Base-by-base conservation (phyloP, 2,888 invertebrate genomes). In the Thalpophila matura region DNA sequence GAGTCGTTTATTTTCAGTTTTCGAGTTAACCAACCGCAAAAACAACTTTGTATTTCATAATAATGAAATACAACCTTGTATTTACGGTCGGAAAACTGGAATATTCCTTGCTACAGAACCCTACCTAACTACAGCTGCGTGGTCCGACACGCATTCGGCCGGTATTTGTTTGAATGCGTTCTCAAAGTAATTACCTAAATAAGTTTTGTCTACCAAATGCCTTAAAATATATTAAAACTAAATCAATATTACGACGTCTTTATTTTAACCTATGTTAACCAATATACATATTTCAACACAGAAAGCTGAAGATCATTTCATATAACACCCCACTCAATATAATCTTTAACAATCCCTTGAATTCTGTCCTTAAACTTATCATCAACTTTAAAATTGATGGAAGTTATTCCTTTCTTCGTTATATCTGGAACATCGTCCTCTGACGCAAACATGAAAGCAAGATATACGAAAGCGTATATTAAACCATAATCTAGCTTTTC, bases 401-500 rank as follows among this genome's bases (percentile, higher is more conserved):
- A 50, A 51, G 1, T 79, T 29, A 3, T n/a, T n/a, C 62, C 55
- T 3, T 72, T 57, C 0, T 73, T 73, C 3, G 53, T 53, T 1
- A 87, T 3, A 55, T 86, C 84, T 0, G 84, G 84, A 0, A 81
- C 37, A 29, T 83, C 81, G 6, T 84, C 77, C n/a, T 86, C 84
- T 0, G 72, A 63, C 0, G 78, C 77, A 62, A 87, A 89, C 5
- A 85, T 51, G 20, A 89, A 84, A 0, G 82, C 80, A 2, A 84
- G 49, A 2, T 79, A 27, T 10, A 77, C 57, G 0, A 88, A 4
- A 3, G 76, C 62, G 2, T 70, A 63, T 50, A 85, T 77, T 0
- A 91, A 38, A 7, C 89, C 91, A 40, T 73, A 85, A 37, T 87
- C 84, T 18, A 86, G 46, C n/a, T 82, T 80, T 0, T 84, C 73